Evolutionary conservation across 2,113 vertebrate species (phyloP), one percentile per base, ranked within the genome.

Genomic region (Scortum barcoo): DNA sequence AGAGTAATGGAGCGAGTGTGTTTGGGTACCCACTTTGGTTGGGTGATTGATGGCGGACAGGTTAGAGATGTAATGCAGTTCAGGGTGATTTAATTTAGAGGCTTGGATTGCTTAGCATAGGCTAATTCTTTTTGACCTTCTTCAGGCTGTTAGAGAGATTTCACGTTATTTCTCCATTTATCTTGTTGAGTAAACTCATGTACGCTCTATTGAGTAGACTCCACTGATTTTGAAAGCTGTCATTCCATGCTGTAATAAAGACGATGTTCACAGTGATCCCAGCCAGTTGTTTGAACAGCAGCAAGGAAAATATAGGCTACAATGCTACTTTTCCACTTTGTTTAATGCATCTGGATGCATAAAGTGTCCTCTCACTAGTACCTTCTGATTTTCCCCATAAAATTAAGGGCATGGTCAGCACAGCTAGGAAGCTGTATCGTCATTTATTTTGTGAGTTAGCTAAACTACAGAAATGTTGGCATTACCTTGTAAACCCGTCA

Each of bases 21-120:
- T 74, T 70, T 40, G 26, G 48, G 48, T n/a, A 33, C 73, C 56
- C 84, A 74, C 83, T 89, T 78, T n/a, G 42, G 69, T 51, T 36
- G 24, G 51, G 56, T 90, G 92, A 93, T 79, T 78, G 87, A 90
- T 90, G 78, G 77, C 7, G 2, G 75, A 68, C 22, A 44, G 63
- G 78, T 87, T 73, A 54, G 74, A 74, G 78, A 86, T 63, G 30
- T 72, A 72, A 58, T 56, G 82, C 54, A 48, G 74, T 68, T 86
- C 77, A 72, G 44, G 20, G 10, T 46, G 75, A 74, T 86, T 84
- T 79, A 19, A 92, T 90, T 89, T 86, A 17, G 72, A 83, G 71
- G 11, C 71, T 67, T 75, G n/a, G n/a, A 68, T 69, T 81, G 75
- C 76, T 78, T 76, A 54, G 70, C 80, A 61, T 80, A 69, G 58